Percentiles rank a stretch among this genome's conserved stretches.
These are phyloP conservation scores for Strigamia maritima DNA, from an alignment of 2,888 invertebrate genomes.

Conservation along the genomic window DNA sequence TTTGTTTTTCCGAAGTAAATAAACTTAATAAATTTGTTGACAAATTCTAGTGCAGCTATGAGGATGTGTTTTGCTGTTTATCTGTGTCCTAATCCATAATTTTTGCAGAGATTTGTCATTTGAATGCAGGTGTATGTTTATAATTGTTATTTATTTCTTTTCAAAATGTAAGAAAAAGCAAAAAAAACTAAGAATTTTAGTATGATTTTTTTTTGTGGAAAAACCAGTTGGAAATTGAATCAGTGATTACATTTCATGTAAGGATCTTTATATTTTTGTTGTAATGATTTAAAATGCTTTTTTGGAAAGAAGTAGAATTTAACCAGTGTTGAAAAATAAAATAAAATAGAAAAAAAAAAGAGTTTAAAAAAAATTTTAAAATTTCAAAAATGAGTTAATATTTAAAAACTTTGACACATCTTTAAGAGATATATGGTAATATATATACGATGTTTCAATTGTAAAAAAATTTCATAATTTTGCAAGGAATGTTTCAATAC, in stretches of 20 bases:
- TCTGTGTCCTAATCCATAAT: neutral
- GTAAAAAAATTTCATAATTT: slow-evolving; percentile 35
- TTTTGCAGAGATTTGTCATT: slow-evolving; percentile 1
- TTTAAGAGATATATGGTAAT: neutral
- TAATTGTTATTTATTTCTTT: neutral
- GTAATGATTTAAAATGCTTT: neutral
- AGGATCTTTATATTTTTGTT: neutral
- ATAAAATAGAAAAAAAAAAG: too few species aligned
- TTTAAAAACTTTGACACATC: too few species aligned
- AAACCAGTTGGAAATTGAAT: neutral
- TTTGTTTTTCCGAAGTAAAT: neutral
- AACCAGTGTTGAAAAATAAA: neutral
- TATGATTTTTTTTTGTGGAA: neutral
- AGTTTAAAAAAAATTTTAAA: too few species aligned
- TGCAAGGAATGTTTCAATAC: slow-evolving; percentile 36
- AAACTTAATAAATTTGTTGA: neutral
- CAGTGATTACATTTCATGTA: neutral
- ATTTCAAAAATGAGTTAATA: too few species aligned
- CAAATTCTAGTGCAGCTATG: neutral
- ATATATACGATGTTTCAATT: neutral
- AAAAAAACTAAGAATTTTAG: neutral
- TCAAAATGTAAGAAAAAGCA: neutral
- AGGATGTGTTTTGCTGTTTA: slow-evolving; percentile 4
- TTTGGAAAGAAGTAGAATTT: neutral
- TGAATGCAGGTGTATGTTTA: neutral